Conservation (phyloP, 2,113 vertebrate genomes). For the Heliornis fulica region DNA sequence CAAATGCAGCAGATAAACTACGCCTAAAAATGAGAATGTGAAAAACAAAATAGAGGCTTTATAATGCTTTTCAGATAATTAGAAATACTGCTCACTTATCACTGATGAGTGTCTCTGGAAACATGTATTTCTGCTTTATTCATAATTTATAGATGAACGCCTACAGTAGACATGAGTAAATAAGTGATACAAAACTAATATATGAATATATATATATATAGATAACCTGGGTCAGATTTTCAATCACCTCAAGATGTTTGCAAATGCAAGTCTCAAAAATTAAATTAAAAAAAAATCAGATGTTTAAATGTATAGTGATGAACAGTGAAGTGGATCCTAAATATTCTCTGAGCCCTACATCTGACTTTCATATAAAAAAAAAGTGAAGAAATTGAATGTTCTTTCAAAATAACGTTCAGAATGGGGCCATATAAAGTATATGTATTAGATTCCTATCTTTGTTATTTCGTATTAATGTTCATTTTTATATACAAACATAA, state of each 20-base stretch:
- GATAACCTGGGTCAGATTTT: not conserved
- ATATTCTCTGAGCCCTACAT: not conserved
- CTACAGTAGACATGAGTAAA: not conserved
- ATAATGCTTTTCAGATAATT: not conserved
- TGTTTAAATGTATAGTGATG: not conserved
- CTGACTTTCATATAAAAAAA: not conserved
- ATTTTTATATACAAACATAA: not conserved
- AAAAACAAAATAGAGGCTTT: not conserved
- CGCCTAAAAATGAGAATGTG: not conserved
- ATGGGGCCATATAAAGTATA: not conserved
- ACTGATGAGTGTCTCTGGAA: not conserved
- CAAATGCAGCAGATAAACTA: not conserved
- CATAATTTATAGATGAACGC: not conserved
- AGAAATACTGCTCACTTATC: not conserved
- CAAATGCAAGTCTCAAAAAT: not conserved
- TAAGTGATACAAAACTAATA: not conserved
- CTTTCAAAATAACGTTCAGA: not conserved
- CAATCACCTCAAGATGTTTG: not conserved
- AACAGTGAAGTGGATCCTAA: not conserved
- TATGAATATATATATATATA: not conserved
- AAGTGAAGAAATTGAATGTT: not conserved
- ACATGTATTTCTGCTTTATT: not conserved
- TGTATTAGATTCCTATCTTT: not conserved
- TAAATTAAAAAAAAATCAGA: not conserved
- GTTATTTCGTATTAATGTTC: not conserved